These are phyloP conservation scores for Machimus atricapillus DNA, from an alignment of 2,888 invertebrate species.

Conservation along the genomic window DNA sequence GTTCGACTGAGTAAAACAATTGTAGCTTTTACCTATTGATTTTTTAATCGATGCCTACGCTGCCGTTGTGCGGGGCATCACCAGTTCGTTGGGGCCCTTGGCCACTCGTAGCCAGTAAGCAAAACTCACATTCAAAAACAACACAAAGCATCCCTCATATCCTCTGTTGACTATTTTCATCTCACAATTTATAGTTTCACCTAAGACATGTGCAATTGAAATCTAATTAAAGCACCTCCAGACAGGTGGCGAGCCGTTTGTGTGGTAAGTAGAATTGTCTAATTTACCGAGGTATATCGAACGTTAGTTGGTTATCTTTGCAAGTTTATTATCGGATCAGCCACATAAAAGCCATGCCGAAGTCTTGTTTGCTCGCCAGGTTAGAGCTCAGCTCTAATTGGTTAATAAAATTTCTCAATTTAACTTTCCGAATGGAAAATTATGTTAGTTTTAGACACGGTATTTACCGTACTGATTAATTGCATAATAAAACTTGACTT, in stretches of 20 bases:
- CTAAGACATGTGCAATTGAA: not conserved
- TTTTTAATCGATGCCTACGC: not conserved
- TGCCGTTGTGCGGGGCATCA: not conserved
- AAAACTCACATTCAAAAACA: not conserved
- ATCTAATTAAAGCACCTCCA: not conserved
- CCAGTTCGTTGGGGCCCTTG: not conserved
- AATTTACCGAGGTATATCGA: not conserved
- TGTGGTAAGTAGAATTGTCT: not conserved
- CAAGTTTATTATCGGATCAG: conserved; percentile 18
- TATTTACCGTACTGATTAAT: conserved; percentile 23
- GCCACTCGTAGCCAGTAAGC: not conserved
- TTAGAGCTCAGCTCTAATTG: conserved; percentile 16
- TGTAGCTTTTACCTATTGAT: not conserved
- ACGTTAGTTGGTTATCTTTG: not conserved
- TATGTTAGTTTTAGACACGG: conserved; percentile 14
- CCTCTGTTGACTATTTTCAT: not conserved
- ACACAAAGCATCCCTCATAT: not conserved
- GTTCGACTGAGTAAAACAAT: not conserved
- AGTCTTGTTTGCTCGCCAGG: not conserved
- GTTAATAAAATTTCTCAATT: conserved; percentile 36
- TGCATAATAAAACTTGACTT: not conserved
- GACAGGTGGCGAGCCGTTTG: not conserved
- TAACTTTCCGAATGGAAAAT: conserved; percentile 31
- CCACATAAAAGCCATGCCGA: conserved; percentile 4
- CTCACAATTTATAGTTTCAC: not conserved